Percentiles rank a stretch among this genome's conserved stretches.
Conservation (phyloP, 92 coral and sea anemone species). For the Ricordea florida region DNA sequence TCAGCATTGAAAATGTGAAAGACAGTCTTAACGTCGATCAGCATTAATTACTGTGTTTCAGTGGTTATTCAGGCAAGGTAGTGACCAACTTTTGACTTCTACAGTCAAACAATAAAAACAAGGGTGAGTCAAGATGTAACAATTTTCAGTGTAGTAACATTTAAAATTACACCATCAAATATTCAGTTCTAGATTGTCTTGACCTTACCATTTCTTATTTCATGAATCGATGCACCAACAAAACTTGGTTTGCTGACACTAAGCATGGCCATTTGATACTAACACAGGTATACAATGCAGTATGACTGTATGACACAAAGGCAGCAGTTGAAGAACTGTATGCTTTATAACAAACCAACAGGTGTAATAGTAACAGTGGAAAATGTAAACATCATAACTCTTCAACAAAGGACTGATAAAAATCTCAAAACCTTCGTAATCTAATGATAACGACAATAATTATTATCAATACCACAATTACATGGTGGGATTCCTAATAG, state of each 20-base stretch:
- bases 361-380: neutral
- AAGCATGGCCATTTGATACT: neutral
- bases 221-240: neutral
- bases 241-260: neutral
- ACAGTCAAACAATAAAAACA: neutral
- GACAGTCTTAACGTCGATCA: too few relatives aligned
- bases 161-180: neutral
- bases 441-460: neutral
- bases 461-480: too few relatives aligned
- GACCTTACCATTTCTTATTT: constrained; percentile 9
- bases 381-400: neutral
- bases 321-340: too few relatives aligned
- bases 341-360: neutral
- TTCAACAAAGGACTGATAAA: neutral
- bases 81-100: too few relatives aligned
- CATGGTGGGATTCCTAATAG: too few relatives aligned
- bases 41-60: too few relatives aligned
- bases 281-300: too few relatives aligned
- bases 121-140: too few relatives aligned
- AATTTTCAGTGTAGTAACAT: too few relatives aligned
- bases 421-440: neutral
- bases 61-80: too few relatives aligned
- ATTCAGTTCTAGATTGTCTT: neutral
- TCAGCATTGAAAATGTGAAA: too few relatives aligned
- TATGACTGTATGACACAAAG: too few relatives aligned